These are phyloP conservation scores for Micropoecilia bifurca DNA, from an alignment of 2,797 vertebrate genomes.

Conservation along the genomic window DNA sequence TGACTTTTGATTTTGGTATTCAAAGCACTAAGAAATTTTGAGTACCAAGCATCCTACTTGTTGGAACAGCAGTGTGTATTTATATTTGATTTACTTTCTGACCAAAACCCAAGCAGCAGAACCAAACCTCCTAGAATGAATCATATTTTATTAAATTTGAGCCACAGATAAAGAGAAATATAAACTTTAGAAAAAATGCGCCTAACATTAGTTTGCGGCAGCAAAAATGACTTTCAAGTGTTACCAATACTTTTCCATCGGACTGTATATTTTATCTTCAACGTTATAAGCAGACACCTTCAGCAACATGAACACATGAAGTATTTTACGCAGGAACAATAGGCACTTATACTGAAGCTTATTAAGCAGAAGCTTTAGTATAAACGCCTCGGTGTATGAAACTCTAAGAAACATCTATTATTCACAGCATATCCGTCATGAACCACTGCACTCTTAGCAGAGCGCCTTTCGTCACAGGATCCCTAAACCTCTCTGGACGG, in stretches of 20 bases:
- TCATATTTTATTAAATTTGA: neutral
- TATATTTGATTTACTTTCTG: slow-evolving; percentile 12
- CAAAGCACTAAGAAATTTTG: neutral
- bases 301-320: neutral
- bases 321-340: slow-evolving; percentile 7
- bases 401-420: slow-evolving; percentile 69
- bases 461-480: slow-evolving; percentile 47
- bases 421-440: slow-evolving; percentile 70
- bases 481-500: slow-evolving; percentile 27
- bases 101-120: slow-evolving; percentile 25
- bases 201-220: too few relatives aligned
- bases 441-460: slow-evolving; percentile 50
- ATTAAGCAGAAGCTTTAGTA: slow-evolving; percentile 35
- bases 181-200: too few relatives aligned
- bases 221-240: neutral
- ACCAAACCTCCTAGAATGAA: neutral
- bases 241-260: neutral
- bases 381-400: slow-evolving; percentile 45
- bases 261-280: neutral
- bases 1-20: neutral
- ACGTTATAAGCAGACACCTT: neutral
- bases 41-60: neutral
- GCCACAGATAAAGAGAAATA: neutral
- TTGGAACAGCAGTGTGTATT: neutral
- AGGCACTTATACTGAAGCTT: neutral